Conservation (phyloP, 1,140 invertebrate species). For the Apis dorsata region DNA sequence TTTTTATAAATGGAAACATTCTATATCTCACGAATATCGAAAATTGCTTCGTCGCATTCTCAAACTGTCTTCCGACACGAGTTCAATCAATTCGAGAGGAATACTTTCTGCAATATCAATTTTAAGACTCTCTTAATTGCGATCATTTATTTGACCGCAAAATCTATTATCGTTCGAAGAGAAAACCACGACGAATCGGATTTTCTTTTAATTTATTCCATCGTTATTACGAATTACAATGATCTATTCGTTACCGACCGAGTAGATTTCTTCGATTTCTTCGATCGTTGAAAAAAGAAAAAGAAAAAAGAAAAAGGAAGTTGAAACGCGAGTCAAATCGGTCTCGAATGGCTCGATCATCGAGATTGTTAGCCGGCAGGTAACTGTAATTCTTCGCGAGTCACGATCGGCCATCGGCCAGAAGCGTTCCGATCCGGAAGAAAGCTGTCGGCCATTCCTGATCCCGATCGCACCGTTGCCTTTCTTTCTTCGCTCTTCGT, state of each 20-base stretch:
- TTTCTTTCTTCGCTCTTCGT: constrained; percentile 51
- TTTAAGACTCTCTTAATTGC: background rate
- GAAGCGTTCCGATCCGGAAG: constrained; percentile 32
- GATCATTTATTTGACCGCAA: background rate
- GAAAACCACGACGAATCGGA: background rate
- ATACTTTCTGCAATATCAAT: background rate
- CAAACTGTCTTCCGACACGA: too few relatives aligned
- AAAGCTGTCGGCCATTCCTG: constrained; percentile 21
- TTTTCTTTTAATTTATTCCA: background rate
- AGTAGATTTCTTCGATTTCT: background rate
- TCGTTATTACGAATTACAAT: background rate
- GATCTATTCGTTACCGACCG: too few relatives aligned
- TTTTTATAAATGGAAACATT: too few relatives aligned
- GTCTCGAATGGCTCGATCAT: background rate
- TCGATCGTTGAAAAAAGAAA: background rate
- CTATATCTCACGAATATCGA: too few relatives aligned
- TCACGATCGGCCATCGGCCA: constrained; percentile 30
- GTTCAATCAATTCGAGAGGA: too few relatives aligned
- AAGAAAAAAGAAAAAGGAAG: too few relatives aligned
- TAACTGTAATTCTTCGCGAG: constrained; percentile 33
- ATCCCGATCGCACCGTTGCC: constrained; percentile 45
- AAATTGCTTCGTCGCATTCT: too few relatives aligned
- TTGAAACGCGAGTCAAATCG: background rate
- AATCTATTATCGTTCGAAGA: background rate
- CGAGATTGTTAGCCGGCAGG: constrained; percentile 21